Conservation (phyloP, 2,113 vertebrate species). For the Ursus arctos region DNA sequence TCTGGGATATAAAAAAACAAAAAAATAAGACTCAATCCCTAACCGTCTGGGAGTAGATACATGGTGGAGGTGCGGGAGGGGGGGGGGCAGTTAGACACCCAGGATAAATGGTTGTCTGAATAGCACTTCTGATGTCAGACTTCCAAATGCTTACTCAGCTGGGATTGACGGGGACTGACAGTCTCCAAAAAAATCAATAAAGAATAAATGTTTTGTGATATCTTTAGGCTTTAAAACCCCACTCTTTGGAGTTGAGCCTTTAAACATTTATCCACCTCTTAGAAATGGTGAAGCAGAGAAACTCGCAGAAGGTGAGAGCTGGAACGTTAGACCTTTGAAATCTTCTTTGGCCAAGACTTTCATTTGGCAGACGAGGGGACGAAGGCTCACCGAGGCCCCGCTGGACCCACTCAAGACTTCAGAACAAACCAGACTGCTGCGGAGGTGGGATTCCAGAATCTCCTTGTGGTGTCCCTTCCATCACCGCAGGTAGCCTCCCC, state of each 20-base stretch:
- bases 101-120: background rate
- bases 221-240: background rate
- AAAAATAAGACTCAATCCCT: background rate
- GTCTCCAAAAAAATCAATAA: background rate
- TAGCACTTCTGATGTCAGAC: background rate
- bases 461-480: no score
- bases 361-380: background rate
- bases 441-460: background rate
- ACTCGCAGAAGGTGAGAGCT: background rate
- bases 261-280: background rate
- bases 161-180: background rate
- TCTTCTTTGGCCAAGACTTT: background rate
- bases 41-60: background rate
- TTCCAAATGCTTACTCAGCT: background rate
- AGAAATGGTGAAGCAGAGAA: background rate
- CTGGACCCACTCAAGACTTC: background rate
- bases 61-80: fast-evolving
- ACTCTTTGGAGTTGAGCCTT: background rate
- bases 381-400: background rate
- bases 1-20: background rate
- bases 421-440: background rate
- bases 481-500: background rate
- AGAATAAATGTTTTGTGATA: background rate
- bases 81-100: background rate
- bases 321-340: background rate